Conservation (phyloP, 2,888 invertebrate species). For the Andricus curvator region DNA sequence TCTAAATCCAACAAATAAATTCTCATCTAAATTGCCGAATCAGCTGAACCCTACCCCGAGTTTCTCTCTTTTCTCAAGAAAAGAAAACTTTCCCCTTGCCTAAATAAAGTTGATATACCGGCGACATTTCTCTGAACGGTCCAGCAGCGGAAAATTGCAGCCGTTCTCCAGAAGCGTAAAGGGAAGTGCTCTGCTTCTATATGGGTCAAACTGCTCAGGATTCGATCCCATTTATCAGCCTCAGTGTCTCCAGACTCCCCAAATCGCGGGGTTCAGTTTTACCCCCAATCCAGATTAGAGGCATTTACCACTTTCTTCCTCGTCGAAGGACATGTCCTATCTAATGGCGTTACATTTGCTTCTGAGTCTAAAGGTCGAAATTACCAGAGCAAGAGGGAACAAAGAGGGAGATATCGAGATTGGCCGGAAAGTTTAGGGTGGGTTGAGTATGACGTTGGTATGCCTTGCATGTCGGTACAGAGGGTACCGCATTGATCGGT, state of each 20-base stretch:
- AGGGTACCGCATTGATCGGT: slow-evolving; percentile 77
- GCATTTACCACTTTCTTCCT: slow-evolving; percentile 17
- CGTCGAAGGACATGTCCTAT: background rate
- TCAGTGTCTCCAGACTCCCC: background rate
- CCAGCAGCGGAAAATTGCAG: slow-evolving; percentile 22
- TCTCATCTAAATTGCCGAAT: slow-evolving; percentile 10
- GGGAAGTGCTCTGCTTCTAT: slow-evolving; percentile 5
- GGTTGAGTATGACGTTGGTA: slow-evolving; percentile 61
- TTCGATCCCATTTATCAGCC: slow-evolving; percentile 20
- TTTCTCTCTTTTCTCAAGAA: background rate
- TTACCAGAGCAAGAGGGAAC: slow-evolving; percentile 17
- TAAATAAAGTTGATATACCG: slow-evolving; percentile 18
- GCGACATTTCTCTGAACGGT: slow-evolving; percentile 5
- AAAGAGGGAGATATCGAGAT: slow-evolving; percentile 37
- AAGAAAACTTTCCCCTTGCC: slow-evolving; percentile 2
- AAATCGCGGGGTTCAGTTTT: background rate
- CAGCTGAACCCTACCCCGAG: background rate
- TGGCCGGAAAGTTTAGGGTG: slow-evolving; percentile 55
- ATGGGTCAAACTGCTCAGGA: slow-evolving; percentile 19
- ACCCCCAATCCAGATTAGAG: slow-evolving; percentile 18
- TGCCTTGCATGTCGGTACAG: slow-evolving; percentile 72
- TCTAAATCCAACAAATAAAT: slow-evolving; percentile 21
- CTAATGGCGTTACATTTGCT: slow-evolving; percentile 24
- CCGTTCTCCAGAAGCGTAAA: background rate
- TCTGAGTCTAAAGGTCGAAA: background rate